Conservation (phyloP, 2,888 invertebrate species). For the Tetranychus piercei region DNA sequence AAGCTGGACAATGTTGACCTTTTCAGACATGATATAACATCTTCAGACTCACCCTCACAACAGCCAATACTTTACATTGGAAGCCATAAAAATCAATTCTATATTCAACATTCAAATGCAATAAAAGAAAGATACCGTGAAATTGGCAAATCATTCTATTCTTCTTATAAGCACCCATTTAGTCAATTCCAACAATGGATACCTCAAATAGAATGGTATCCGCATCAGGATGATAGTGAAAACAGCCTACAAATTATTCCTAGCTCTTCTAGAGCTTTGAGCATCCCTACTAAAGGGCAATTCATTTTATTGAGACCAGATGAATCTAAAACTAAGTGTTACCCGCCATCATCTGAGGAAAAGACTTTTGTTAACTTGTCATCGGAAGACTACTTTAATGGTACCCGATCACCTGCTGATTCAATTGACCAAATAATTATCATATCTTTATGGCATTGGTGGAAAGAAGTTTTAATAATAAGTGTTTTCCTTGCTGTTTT, state of each 20-base stretch:
- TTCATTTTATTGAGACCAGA: background rate
- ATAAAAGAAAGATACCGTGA: conserved; percentile 3
- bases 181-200: background rate
- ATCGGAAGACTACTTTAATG: conserved; percentile 9
- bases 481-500: conserved; percentile 52
- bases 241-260: background rate
- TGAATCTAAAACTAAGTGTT: conserved; percentile 3
- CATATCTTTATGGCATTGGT: conserved; percentile 59
- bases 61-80: conserved; percentile 19
- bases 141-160: background rate
- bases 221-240: background rate
- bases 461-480: conserved; percentile 60
- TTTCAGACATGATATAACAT: conserved; percentile 37
- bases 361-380: background rate
- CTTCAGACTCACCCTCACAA: background rate
- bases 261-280: background rate
- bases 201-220: conserved; percentile 20
- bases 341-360: background rate
- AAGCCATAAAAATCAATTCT: conserved; percentile 16
- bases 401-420: conserved; percentile 26
- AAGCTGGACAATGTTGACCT: conserved; percentile 51
- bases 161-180: background rate
- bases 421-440: conserved; percentile 50
- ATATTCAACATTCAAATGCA: conserved; percentile 19
- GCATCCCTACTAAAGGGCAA: background rate